A percentile compares a stretch with the other conserved stretches of the same genome.
Conservation (phyloP, 30 jellyfish, hydroid and myxozoan species). For the Aurelia aurita complex sp. Pacific region DNA sequence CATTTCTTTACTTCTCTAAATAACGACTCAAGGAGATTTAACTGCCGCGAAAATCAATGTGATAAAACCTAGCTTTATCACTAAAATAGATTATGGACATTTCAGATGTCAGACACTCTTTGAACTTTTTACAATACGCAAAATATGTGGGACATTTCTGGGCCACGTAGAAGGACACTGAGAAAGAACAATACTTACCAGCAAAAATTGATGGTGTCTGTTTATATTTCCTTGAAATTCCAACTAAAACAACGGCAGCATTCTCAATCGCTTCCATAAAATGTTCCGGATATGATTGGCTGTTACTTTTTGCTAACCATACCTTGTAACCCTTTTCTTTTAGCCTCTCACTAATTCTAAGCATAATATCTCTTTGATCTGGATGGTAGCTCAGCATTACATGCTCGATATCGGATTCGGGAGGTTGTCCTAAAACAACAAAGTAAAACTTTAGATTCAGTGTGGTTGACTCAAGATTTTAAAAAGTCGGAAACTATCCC, state of each 20-base stretch:
- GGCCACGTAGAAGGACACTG: no score
- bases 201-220: slow-evolving; percentile 79
- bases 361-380: slow-evolving; percentile 34
- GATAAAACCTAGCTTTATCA: no score
- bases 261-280: slow-evolving; percentile 62
- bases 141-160: no score
- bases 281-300: slow-evolving; percentile 41
- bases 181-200: slow-evolving; percentile 33
- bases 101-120: no score
- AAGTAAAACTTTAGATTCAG: background rate
- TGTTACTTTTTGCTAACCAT: slow-evolving; percentile 20
- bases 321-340: slow-evolving; percentile 60
- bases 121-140: no score
- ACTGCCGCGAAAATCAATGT: no score
- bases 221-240: slow-evolving; percentile 71
- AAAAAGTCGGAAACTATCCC: no score
- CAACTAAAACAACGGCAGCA: slow-evolving; percentile 75
- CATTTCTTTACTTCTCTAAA: no score
- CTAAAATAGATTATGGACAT: no score
- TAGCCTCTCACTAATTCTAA: slow-evolving; percentile 29
- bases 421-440: background rate
- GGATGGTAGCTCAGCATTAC: slow-evolving; percentile 55
- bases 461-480: no score
- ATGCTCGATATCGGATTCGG: slow-evolving; percentile 30
- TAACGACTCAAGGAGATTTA: no score